Percentiles rank a stretch among this genome's conserved stretches.
phyloP scores from a whole-genome alignment of 2,797 vertebrate species.

The Manis javanica region DNA sequence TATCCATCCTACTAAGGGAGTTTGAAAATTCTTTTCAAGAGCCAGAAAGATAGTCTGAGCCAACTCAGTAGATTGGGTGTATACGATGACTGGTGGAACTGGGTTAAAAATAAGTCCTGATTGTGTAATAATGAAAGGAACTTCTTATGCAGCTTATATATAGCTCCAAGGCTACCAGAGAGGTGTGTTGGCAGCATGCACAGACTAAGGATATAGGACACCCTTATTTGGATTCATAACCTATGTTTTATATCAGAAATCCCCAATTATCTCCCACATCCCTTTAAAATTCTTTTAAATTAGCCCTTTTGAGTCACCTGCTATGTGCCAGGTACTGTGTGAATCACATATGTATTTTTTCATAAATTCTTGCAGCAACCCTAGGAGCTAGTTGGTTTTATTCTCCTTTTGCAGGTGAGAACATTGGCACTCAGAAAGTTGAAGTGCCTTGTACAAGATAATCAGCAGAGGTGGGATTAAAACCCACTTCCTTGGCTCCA shows the following conservation, averaged over 20 bases:
- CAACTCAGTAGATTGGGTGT: neutral
- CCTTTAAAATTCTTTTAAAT: neutral
- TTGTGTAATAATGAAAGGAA: neutral
- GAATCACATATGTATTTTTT: neutral
- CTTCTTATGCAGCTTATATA: neutral
- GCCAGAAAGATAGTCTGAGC: neutral
- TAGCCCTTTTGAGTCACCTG: neutral
- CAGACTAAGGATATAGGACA: neutral
- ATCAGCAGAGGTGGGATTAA: slow-evolving; percentile 38
- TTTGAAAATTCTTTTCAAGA: slow-evolving; percentile 26
- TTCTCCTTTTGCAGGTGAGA: slow-evolving; percentile 48
- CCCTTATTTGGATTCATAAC: neutral
- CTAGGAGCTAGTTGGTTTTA: neutral
- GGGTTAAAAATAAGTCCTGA: slow-evolving; percentile 1
- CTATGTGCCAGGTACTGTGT: neutral
- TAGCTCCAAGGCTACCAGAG: neutral
- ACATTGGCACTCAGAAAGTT: neutral
- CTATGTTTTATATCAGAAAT: neutral
- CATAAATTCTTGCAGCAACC: slow-evolving; percentile 2
- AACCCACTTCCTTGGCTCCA: slow-evolving; percentile 41
- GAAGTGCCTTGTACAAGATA: slow-evolving; percentile 40
- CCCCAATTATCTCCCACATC: neutral
- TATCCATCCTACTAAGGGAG: neutral
- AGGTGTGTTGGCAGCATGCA: neutral
- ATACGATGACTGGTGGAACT: neutral